These are phyloP conservation scores for Phoenoteleia sp. DNA, from an alignment of 2,888 invertebrate genomes.

Conservation along the genomic window DNA sequence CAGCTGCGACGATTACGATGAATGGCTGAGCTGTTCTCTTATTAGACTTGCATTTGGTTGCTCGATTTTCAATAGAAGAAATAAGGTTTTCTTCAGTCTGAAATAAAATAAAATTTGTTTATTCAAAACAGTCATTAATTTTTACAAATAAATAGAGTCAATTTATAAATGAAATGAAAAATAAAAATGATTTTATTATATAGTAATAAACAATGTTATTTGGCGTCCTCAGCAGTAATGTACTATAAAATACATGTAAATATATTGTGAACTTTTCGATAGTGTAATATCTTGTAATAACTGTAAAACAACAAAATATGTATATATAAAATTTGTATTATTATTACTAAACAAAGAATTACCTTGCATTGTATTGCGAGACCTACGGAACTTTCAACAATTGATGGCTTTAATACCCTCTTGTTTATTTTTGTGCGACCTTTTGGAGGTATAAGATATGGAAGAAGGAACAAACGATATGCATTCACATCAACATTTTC, in stretches of 20 bases:
- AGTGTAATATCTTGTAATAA: too few relatives aligned
- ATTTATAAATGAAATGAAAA: too few relatives aligned
- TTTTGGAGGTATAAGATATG: slow-evolving; percentile 37
- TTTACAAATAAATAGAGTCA: too few relatives aligned
- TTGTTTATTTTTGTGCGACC: slow-evolving; percentile 28
- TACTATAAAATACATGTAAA: too few relatives aligned
- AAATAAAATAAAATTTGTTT: slow-evolving; percentile 4
- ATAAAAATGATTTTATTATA: too few relatives aligned
- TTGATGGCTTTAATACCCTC: slow-evolving; percentile 27
- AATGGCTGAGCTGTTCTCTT: slow-evolving; percentile 15
- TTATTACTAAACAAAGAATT: too few relatives aligned
- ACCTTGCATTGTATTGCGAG: slow-evolving; percentile 45
- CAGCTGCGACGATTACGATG: not conserved
- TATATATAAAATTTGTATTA: too few relatives aligned
- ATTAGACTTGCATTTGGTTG: not conserved
- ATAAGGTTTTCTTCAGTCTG: slow-evolving; percentile 1
- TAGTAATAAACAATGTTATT: too few relatives aligned
- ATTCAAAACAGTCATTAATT: too few relatives aligned
- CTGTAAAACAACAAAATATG: too few relatives aligned
- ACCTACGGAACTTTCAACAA: slow-evolving; percentile 30
- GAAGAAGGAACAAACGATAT: not conserved
- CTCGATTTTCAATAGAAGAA: not conserved
- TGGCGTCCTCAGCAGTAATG: too few relatives aligned
- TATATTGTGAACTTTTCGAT: too few relatives aligned
- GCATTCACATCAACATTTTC: not conserved